Evolutionary conservation across 1,140 invertebrate genomes (phyloP).

Genomic region (Bombus consobrinus): DNA sequence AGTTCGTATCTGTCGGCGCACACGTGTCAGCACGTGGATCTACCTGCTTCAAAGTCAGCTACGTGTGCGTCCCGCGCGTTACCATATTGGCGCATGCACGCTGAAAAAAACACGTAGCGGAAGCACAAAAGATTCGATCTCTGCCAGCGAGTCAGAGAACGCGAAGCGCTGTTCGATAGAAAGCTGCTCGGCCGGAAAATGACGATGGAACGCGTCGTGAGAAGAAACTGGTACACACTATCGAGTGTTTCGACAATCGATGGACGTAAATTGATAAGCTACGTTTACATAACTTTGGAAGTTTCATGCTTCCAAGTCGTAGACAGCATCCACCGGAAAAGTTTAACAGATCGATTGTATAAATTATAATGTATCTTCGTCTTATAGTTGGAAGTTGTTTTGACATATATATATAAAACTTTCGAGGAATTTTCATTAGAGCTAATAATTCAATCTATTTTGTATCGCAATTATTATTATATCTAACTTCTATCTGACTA

Average conservation of each 20-base stretch:
- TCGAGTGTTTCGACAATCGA: background rate
- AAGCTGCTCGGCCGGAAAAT: constrained; percentile 68
- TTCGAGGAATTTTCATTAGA: no score
- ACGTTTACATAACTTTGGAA: background rate
- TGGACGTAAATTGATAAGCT: background rate
- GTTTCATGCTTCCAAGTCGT: background rate
- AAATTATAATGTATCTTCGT: no score
- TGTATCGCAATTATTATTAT: no score
- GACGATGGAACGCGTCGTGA: constrained; percentile 49
- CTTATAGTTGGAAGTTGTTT: no score
- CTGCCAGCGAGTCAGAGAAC: constrained; percentile 7
- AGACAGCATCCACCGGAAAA: background rate
- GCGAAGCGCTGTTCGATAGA: constrained; percentile 74
- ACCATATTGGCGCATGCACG: constrained; percentile 49
- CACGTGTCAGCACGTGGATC: constrained; percentile 76
- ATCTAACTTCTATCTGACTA: no score
- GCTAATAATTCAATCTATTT: no score
- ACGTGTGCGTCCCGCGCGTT: constrained; percentile 57
- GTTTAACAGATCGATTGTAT: no score
- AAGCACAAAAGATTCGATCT: constrained; percentile 69
- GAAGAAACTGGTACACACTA: constrained; percentile 28
- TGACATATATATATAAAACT: no score
- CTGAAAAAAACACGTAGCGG: constrained; percentile 38
- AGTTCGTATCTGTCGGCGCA: constrained; percentile 53
- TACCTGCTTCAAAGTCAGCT: constrained; percentile 74